A percentile compares a stretch with the other conserved stretches of the same genome.
Evolutionary conservation across 2,113 vertebrate species (phyloP).

Genomic region (Smithornis capensis): DNA sequence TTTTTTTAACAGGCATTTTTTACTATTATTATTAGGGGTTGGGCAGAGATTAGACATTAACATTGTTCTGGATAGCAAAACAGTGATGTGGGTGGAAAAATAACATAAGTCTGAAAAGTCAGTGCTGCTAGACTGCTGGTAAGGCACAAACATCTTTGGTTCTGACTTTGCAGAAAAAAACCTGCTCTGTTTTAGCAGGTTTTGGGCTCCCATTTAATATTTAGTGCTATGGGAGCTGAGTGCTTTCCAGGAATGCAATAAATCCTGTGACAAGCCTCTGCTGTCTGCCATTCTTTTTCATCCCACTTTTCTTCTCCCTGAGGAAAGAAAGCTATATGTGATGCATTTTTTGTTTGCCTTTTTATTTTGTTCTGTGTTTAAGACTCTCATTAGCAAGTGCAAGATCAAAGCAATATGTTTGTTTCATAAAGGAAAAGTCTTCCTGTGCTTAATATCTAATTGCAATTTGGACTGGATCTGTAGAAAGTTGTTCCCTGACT

Average conservation of each 20-base stretch:
- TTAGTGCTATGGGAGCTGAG: background rate
- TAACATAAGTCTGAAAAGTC: background rate
- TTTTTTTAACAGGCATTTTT: background rate
- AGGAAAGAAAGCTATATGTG: background rate
- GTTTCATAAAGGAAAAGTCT: background rate
- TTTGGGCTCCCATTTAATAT: background rate
- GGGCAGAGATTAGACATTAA: accelerated
- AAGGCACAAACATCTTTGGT: background rate
- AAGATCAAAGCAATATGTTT: background rate
- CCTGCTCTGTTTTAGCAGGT: background rate
- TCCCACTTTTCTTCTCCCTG: background rate
- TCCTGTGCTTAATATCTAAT: background rate
- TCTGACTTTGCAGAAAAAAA: background rate
- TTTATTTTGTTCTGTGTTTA: background rate
- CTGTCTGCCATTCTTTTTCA: background rate
- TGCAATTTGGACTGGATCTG: background rate
- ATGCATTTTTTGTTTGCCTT: background rate
- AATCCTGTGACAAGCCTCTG: background rate
- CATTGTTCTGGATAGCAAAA: background rate
- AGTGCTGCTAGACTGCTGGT: background rate
- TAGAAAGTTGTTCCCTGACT: background rate
- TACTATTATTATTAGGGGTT: background rate
- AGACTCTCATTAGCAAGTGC: background rate
- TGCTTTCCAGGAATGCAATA: background rate
- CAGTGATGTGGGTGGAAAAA: background rate